These are phyloP conservation scores for Napeogenes inachia DNA, from an alignment of 2,888 invertebrate species.

Conservation along the genomic window DNA sequence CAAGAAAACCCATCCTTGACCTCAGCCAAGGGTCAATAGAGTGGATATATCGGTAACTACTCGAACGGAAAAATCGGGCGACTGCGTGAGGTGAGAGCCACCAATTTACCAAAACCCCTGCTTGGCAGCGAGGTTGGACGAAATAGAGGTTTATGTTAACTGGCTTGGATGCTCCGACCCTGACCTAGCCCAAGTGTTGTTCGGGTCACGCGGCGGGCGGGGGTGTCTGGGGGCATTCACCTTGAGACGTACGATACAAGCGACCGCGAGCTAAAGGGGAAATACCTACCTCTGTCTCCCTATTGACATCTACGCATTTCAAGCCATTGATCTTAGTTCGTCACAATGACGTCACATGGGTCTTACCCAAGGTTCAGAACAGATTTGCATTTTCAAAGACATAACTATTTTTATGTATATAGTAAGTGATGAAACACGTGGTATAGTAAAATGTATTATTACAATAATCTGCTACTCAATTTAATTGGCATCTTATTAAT, in stretches of 20 bases:
- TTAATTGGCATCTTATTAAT: no score
- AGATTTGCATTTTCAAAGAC: no score
- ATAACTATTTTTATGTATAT: no score
- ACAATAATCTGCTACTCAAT: background rate
- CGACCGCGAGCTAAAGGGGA: constrained; percentile 43
- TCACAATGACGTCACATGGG: background rate
- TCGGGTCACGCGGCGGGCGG: constrained; percentile 71
- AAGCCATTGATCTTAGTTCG: constrained; percentile 10
- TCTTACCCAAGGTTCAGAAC: no score
- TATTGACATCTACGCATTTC: constrained; percentile 16
- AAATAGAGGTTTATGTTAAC: constrained; percentile 45
- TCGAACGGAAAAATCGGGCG: constrained; percentile 71
- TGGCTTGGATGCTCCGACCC: constrained; percentile 62
- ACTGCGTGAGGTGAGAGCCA: constrained; percentile 47
- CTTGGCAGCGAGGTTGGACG: constrained; percentile 24
- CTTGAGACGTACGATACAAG: constrained; percentile 62
- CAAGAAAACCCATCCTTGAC: constrained; percentile 52
- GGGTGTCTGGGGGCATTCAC: constrained; percentile 69
- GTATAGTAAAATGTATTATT: no score
- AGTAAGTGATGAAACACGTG: no score
- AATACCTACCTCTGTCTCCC: constrained; percentile 25
- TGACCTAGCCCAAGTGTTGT: constrained; percentile 73
- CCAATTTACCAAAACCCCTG: constrained; percentile 41
- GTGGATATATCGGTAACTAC: constrained; percentile 64
- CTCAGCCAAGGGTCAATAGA: constrained; percentile 58